Evolutionary conservation across 2,797 vertebrate species (phyloP).

Genomic region (Alauda arvensis): DNA sequence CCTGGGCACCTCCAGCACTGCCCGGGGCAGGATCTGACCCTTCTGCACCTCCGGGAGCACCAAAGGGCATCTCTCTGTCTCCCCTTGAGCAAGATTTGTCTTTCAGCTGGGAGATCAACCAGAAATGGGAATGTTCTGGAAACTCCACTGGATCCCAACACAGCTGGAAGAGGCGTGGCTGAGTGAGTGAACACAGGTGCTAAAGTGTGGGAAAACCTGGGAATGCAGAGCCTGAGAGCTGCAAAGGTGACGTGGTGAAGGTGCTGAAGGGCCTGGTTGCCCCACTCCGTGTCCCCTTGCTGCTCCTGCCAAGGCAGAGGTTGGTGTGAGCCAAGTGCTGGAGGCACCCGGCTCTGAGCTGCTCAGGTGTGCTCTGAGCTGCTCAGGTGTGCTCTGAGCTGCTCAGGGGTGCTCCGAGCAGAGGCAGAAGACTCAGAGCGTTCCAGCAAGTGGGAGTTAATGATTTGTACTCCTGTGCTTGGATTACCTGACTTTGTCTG

Average conservation of each 20-base stretch:
- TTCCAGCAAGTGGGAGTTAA: neutral
- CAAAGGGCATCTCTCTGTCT: neutral
- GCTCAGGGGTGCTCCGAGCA: neutral
- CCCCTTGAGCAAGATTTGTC: neutral
- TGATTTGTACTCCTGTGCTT: neutral
- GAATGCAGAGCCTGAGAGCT: neutral
- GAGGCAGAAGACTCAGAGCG: neutral
- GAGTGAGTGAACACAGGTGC: neutral
- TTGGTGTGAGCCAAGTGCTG: neutral
- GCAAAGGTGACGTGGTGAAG: accelerated
- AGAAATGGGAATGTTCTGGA: neutral
- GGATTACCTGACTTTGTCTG: neutral
- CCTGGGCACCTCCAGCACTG: neutral
- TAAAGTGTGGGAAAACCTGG: neutral
- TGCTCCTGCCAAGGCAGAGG: neutral
- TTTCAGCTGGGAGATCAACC: neutral
- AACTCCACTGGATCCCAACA: neutral
- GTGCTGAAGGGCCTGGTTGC: neutral
- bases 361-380: neutral
- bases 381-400: neutral
- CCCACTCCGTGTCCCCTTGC: accelerated
- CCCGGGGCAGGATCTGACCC: neutral
- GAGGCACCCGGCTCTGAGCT: neutral
- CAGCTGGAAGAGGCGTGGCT: neutral
- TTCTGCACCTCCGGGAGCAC: neutral